Percentiles rank a stretch among this genome's conserved stretches.
These are phyloP conservation scores for Leptatherina wallacei DNA, from an alignment of 2,797 vertebrate genomes.

Conservation along the genomic window DNA sequence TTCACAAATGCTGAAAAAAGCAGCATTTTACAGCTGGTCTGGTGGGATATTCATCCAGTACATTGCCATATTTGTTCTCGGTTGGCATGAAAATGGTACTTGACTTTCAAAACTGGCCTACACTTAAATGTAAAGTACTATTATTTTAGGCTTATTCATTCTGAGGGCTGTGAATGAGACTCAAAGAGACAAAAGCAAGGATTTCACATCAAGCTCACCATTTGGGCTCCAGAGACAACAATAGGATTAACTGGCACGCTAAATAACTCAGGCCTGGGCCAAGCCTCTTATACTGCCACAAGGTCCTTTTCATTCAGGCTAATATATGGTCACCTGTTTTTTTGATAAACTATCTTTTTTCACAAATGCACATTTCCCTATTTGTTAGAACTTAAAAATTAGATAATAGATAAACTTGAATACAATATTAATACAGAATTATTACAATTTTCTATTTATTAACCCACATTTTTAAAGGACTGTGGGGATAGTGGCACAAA, in stretches of 20 bases:
- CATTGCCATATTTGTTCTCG: slow-evolving; percentile 8
- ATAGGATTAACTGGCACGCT: slow-evolving; percentile 67
- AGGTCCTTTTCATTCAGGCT: slow-evolving; percentile 45
- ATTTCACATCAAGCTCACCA: slow-evolving; percentile 63
- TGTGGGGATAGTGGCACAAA: not conserved
- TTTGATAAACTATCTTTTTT: slow-evolving; percentile 6
- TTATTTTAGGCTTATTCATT: slow-evolving; percentile 42
- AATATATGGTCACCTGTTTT: slow-evolving; percentile 33
- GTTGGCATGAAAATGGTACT: slow-evolving; percentile 7
- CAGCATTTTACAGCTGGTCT: slow-evolving; percentile 14
- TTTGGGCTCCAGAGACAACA: slow-evolving; percentile 62
- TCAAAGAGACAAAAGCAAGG: slow-evolving; percentile 59
- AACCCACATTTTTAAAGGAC: not conserved
- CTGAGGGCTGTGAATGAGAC: slow-evolving; percentile 38
- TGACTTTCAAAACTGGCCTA: slow-evolving; percentile 48
- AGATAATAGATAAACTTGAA: not conserved
- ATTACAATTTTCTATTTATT: not conserved
- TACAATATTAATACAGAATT: not conserved
- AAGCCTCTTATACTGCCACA: slow-evolving; percentile 65
- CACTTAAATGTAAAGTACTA: slow-evolving; percentile 39
- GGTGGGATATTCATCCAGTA: slow-evolving; percentile 17
- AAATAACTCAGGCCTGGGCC: slow-evolving; percentile 52
- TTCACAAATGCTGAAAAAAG: slow-evolving; percentile 28
- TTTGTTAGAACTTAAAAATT: no score
- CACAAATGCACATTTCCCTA: not conserved